Evolutionary conservation across 2,113 vertebrate species (phyloP).

Genomic region (Amblyornis subalaris): DNA sequence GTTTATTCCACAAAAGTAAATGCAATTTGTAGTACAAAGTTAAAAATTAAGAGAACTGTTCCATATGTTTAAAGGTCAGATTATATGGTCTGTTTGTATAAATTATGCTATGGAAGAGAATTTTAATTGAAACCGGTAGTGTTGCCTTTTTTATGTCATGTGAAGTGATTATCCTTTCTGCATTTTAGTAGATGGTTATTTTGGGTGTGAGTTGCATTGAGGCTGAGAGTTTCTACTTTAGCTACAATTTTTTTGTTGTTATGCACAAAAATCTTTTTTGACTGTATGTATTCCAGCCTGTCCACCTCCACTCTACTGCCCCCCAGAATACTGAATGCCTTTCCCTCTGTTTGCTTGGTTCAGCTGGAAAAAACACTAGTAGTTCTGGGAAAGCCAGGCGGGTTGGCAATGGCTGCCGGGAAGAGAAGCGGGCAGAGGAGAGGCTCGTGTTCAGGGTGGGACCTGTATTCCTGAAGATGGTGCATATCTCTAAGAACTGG

Average conservation of each 20-base stretch:
- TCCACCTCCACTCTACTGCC: slow-evolving; percentile 37
- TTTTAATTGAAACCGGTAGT: not conserved
- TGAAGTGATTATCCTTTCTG: not conserved
- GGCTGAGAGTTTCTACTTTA: not conserved
- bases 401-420: slow-evolving; percentile 28
- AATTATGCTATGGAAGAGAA: not conserved
- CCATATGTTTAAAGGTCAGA: slow-evolving; percentile 12
- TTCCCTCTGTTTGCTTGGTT: not conserved
- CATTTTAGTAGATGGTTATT: not conserved
- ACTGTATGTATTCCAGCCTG: slow-evolving; percentile 27
- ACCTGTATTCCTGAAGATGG: slow-evolving; percentile 56
- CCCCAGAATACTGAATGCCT: not conserved
- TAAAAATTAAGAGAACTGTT: not conserved
- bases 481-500: slow-evolving; percentile 17
- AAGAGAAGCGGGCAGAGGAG: slow-evolving; percentile 43
- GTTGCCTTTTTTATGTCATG: slow-evolving; percentile 15
- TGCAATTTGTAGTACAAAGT: not conserved
- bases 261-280: not conserved
- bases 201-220: not conserved
- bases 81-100: not conserved
- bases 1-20: not conserved
- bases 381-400: slow-evolving; percentile 63
- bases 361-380: slow-evolving; percentile 11
- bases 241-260: slow-evolving; percentile 12
- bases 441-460: slow-evolving; percentile 66